A percentile compares a stretch with the other conserved stretches of the same genome.
Conservation (phyloP, 2,888 invertebrate species). For the Netelia virgata region DNA sequence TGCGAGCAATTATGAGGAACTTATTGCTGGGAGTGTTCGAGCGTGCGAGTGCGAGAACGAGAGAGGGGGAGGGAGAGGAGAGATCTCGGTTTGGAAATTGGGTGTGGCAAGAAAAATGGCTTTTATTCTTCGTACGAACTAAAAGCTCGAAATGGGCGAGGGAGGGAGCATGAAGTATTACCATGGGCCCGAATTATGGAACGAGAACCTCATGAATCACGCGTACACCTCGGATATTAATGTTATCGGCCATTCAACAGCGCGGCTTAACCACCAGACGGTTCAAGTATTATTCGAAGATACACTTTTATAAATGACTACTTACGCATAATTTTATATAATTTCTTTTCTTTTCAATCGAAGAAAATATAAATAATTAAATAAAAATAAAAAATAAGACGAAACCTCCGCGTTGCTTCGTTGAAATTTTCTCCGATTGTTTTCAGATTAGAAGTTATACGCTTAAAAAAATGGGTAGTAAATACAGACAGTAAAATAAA, state of each 20-base stretch:
- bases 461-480: too few species aligned
- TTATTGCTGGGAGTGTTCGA: slow-evolving; percentile 56
- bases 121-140: slow-evolving; percentile 4
- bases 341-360: too few species aligned
- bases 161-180: background rate
- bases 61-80: slow-evolving; percentile 3
- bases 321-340: too few species aligned
- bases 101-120: slow-evolving; percentile 48
- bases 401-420: too few species aligned
- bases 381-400: too few species aligned
- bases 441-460: too few species aligned
- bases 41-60: background rate
- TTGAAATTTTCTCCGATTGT: too few species aligned
- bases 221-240: background rate
- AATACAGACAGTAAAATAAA: too few species aligned
- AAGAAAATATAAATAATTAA: too few species aligned
- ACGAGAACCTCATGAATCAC: slow-evolving; percentile 13
- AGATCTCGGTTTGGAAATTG: slow-evolving; percentile 43
- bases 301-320: too few species aligned
- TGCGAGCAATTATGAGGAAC: slow-evolving; percentile 45
- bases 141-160: background rate
- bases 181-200: background rate
- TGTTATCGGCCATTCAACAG: background rate
- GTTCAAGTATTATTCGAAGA: too few species aligned
- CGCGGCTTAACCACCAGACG: too few species aligned